These are phyloP conservation scores for Varanus komodoensis DNA, from an alignment of 2,113 vertebrate species.

Conservation along the genomic window DNA sequence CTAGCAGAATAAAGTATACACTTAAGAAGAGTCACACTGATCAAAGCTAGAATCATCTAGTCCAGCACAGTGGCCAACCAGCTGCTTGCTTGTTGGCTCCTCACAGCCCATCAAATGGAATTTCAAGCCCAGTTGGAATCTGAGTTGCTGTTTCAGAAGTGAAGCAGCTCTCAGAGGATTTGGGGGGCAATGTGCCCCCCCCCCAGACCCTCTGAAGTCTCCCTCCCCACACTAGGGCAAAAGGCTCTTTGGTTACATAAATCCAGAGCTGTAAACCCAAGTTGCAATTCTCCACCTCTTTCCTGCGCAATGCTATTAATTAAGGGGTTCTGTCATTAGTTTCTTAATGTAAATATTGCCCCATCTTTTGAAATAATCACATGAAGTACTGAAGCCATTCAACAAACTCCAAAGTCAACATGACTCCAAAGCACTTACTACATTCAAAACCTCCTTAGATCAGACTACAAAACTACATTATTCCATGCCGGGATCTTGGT, in stretches of 20 bases:
- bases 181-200: too few relatives aligned
- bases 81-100: too few relatives aligned
- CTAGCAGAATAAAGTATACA: too few relatives aligned
- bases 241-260: not conserved
- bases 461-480: conserved; percentile 9
- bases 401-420: conserved; percentile 17
- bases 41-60: too few relatives aligned
- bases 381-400: not conserved
- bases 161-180: too few relatives aligned
- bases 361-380: not conserved
- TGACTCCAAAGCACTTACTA: not conserved
- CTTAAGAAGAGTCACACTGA: too few relatives aligned
- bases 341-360: conserved; percentile 8
- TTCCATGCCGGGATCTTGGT: conserved; percentile 5
- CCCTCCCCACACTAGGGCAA: not conserved
- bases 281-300: not conserved
- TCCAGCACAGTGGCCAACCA: too few relatives aligned
- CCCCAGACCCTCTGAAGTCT: too few relatives aligned
- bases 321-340: not conserved
- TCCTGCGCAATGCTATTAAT: not conserved
- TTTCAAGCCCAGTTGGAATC: too few relatives aligned
- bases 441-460: conserved; percentile 5
- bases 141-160: too few relatives aligned
- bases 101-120: too few relatives aligned
- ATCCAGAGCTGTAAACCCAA: not conserved